phyloP scores from a whole-genome alignment of 2,113 vertebrate genomes.

The Neotoma lepida region DNA sequence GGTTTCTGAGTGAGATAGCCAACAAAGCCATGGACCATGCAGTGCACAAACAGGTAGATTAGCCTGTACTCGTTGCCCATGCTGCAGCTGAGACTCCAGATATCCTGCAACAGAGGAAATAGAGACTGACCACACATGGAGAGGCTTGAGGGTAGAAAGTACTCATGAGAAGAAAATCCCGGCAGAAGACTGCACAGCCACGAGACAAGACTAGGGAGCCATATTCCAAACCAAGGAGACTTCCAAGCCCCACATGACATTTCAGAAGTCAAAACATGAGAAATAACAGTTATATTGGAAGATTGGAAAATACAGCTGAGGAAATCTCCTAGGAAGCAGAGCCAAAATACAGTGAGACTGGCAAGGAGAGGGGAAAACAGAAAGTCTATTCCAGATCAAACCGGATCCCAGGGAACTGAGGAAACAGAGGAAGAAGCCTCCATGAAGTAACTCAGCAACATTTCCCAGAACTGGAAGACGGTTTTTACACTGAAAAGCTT shows the following conservation, averaged over 20 bases:
- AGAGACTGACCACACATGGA: not conserved
- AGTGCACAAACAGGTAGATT: too few species aligned
- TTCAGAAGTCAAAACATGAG: conserved; percentile 8
- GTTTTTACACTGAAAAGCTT: not conserved
- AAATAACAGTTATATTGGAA: not conserved
- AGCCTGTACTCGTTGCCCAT: not conserved
- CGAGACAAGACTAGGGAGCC: not conserved
- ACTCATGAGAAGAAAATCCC: not conserved
- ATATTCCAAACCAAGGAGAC: not conserved
- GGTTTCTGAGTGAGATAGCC: not conserved
- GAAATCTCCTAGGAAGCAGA: conserved; percentile 4
- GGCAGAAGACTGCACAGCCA: not conserved
- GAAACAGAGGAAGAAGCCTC: not conserved
- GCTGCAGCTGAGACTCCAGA: not conserved
- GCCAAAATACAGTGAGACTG: not conserved
- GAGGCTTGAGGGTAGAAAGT: not conserved
- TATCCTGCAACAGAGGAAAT: not conserved
- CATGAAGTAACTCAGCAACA: not conserved
- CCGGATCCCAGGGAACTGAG: not conserved
- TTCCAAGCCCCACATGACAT: not conserved
- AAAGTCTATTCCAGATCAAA: not conserved
- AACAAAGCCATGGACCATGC: not conserved
- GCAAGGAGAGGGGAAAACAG: not conserved
- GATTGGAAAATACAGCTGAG: not conserved
- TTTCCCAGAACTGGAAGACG: not conserved